Base-by-base conservation (phyloP, 2,113 vertebrate genomes). In the Pyxicephalus adspersus region DNA sequence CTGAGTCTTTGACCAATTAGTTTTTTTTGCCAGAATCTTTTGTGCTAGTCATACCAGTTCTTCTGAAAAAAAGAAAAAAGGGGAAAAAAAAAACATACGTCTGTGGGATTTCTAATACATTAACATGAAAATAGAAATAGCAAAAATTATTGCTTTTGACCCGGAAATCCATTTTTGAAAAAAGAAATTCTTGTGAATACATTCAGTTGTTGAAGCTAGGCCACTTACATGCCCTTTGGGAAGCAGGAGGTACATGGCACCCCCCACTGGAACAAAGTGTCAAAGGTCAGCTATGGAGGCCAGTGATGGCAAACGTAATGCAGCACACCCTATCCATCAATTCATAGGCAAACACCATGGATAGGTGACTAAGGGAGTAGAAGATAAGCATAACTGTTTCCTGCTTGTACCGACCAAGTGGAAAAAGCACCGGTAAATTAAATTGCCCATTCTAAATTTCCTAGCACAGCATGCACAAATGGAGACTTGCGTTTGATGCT, bases 351-450 rank as follows among this genome's bases (percentile, higher is more conserved):
- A 52, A 5, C 31, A 66, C 23, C 19, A 16, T 7, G 34, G 29
- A 61, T 15, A 50, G 4, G 26, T 28, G 57, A 45, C 15, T 45
- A 13, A 50, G 64, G 45, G 34, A n/a, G 6, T 74, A 38, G 28
- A 55, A 58, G 34, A 58, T 31, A 38, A 23, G 31, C n/a, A 34
- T 57, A n/a, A 54, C n/a, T 34, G 38, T 71, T 80, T 71, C 6
- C 67, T 71, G 31, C 34, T 22, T 80, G 78, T 80, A 80, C 78
- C 67, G 57, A 80, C 67, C 22, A 52, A 72, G 45, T 52, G 78
- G 78, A 61, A 74, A 63, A 5, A 45, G 57, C 78, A 72, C 66
- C 57, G 64, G 31, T 2, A 80, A 28, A 51, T 54, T 38, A n/a
- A 80, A 80, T 58, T 34, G 77, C 45, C 29, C 13, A 58, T 28